A percentile compares a stretch with the other conserved stretches of the same genome.
Conservation (phyloP, 2,888 invertebrate genomes). For the Micropterix aruncella region DNA sequence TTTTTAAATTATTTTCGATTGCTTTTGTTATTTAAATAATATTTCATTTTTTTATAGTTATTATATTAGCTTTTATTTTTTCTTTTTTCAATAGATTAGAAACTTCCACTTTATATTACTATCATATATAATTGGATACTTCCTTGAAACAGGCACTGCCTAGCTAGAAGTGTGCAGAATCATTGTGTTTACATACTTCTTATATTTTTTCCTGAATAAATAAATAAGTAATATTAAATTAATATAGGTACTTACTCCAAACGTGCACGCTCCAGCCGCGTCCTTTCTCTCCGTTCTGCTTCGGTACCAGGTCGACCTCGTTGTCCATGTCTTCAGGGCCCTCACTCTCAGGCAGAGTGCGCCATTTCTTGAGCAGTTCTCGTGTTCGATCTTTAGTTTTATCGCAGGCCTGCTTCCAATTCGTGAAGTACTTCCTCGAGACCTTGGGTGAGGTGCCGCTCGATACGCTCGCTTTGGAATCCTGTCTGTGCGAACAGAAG, state of each 20-base stretch:
- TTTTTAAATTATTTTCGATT: too few relatives aligned
- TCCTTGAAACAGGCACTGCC: too few relatives aligned
- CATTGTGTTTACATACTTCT: neutral
- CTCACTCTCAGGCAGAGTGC: conserved; percentile 48
- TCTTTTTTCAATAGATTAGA: too few relatives aligned
- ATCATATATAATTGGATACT: too few relatives aligned
- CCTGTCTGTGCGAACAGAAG: conserved; percentile 36
- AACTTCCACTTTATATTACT: too few relatives aligned
- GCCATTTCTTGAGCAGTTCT: conserved; percentile 56
- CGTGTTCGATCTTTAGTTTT: conserved; percentile 61
- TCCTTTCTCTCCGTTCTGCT: conserved; percentile 24
- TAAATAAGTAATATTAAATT: neutral
- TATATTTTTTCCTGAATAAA: neutral
- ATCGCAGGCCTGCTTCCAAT: conserved; percentile 64
- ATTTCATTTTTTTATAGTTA: too few relatives aligned
- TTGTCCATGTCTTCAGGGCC: conserved; percentile 22
- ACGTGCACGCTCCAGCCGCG: conserved; percentile 66
- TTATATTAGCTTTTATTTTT: too few relatives aligned
- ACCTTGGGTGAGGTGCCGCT: conserved; percentile 37
- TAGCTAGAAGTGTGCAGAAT: too few relatives aligned
- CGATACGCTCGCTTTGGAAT: conserved; percentile 23
- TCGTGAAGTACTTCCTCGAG: conserved; percentile 56
- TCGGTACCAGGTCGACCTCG: conserved; percentile 20
- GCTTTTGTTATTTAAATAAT: too few relatives aligned
- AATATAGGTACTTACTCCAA: conserved; percentile 46